phyloP scores from a whole-genome alignment of 2,797 vertebrate species.

The Neosilurus mollespiculum region DNA sequence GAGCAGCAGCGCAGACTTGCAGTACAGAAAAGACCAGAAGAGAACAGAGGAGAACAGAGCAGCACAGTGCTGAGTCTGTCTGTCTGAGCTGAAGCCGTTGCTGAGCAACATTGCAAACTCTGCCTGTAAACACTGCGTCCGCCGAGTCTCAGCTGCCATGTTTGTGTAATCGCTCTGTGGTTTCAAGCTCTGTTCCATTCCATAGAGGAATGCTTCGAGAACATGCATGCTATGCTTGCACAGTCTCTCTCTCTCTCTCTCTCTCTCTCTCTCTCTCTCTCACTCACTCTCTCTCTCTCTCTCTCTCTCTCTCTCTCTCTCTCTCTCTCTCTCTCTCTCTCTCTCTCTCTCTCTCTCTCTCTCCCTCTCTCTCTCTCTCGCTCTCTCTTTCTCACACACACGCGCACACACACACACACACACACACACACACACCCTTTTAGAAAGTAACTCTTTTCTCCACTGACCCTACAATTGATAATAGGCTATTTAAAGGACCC shows the following conservation, averaged over 20 bases:
- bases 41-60: conserved; percentile 23
- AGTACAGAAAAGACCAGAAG: conserved; percentile 28
- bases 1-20: conserved; percentile 41
- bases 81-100: conserved; percentile 53
- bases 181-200: conserved; percentile 49
- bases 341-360: no score
- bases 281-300: no score
- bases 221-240: conserved; percentile 37
- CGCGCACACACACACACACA: conserved; percentile 17
- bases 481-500: conserved; percentile 47
- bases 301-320: no score
- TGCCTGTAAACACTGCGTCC: conserved; percentile 50
- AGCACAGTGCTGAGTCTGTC: conserved; percentile 44
- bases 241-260: no score
- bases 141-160: conserved; percentile 44
- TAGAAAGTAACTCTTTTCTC: conserved; percentile 12
- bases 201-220: conserved; percentile 40
- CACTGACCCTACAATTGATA: conserved; percentile 4
- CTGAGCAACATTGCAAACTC: conserved; percentile 52
- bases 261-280: no score
- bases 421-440: not conserved
- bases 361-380: not conserved
- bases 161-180: conserved; percentile 52
- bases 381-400: not conserved
- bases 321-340: no score